Evolutionary conservation across 2,113 vertebrate genomes (phyloP).

Genomic region (Sporophila hypoxantha): DNA sequence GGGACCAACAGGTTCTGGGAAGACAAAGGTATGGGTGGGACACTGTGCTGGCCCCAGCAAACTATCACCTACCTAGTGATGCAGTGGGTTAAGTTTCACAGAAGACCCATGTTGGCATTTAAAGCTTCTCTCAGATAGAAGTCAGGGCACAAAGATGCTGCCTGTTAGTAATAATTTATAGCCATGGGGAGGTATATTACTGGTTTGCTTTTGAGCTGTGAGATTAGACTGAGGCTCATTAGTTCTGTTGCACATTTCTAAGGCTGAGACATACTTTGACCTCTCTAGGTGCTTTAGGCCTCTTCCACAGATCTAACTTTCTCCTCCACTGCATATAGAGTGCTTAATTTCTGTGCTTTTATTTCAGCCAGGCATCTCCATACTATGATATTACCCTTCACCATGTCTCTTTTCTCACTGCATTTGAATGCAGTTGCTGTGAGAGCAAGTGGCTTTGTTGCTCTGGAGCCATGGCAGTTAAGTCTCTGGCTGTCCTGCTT

Average conservation of each 20-base stretch:
- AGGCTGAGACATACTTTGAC: not conserved
- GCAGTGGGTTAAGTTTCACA: not conserved
- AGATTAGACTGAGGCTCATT: not conserved
- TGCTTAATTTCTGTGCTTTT: not conserved
- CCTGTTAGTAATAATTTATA: not conserved
- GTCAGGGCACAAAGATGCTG: not conserved
- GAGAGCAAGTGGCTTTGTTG: not conserved
- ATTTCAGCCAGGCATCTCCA: not conserved
- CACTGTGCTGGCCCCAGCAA: not conserved
- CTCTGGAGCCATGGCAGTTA: not conserved
- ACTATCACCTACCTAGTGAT: not conserved
- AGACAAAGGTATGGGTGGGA: slow-evolving; percentile 77
- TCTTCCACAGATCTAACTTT: not conserved
- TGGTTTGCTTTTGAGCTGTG: not conserved
- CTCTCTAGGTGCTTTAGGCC: not conserved
- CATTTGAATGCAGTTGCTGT: not conserved
- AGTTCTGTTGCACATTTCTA: not conserved
- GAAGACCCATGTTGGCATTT: not conserved
- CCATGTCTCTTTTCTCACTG: not conserved
- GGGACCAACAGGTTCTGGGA: slow-evolving; percentile 87
- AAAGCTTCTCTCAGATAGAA: not conserved
- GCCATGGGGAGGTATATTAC: not conserved
- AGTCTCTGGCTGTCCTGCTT: not conserved
- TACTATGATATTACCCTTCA: not conserved
- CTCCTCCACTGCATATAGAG: not conserved